phyloP scores from a whole-genome alignment of 2,797 vertebrate species.

The Adelosebastes latens region DNA sequence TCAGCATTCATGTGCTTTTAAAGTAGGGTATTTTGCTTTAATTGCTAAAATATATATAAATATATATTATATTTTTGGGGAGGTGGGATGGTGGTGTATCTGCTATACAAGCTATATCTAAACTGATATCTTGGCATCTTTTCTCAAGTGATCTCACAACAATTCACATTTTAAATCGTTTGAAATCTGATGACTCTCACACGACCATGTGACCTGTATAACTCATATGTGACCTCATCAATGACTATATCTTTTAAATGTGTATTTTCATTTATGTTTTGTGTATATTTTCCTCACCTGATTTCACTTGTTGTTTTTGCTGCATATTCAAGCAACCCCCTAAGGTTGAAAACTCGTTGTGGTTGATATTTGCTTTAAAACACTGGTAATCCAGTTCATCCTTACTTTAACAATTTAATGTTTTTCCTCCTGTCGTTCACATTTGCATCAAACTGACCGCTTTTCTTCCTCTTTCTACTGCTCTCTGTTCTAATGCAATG shows the following conservation, averaged over 20 bases:
- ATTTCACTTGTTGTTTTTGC: not conserved
- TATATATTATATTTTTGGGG: not conserved
- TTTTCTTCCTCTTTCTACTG: not conserved
- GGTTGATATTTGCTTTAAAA: not conserved
- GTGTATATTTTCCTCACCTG: not conserved
- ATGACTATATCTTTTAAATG: not conserved
- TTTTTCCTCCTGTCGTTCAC: not conserved
- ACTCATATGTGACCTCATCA: not conserved
- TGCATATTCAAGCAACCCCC: not conserved
- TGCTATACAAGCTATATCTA: not conserved
- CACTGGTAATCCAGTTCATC: not conserved
- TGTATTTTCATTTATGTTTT: not conserved
- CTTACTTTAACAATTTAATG: not conserved
- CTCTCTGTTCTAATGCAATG: not conserved
- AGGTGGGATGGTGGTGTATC: not conserved
- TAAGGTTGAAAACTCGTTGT: not conserved
- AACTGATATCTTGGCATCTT: slow-evolving; percentile 8
- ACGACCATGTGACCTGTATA: not conserved
- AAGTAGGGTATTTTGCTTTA: too few species aligned
- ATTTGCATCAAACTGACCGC: not conserved
- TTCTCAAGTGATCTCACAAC: not conserved
- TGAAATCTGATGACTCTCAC: not conserved
- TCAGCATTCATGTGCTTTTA: not conserved
- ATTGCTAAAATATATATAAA: not conserved
- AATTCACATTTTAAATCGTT: slow-evolving; percentile 1